Base-by-base conservation (phyloP, 1,140 invertebrate genomes). In the Lepeophtheirus salmonis region DNA sequence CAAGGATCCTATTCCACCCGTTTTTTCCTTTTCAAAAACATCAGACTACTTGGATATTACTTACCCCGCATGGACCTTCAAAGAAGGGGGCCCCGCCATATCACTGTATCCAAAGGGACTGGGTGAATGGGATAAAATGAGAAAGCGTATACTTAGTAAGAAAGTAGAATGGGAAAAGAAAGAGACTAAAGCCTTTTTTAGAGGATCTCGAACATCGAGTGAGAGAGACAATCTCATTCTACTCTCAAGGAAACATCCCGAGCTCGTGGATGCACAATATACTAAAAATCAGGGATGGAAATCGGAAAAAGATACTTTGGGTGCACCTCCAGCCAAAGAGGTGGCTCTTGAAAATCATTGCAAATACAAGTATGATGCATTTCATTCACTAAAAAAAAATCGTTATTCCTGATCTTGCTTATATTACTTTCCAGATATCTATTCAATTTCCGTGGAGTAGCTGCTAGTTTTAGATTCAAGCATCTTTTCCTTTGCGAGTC, bases 211-310 rank as follows among this genome's bases (percentile, higher is more conserved):
- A 65, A 97, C 92, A 6, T 89, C 81, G 67, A 75, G 79, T 18
- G 89, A 97, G 70, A 74, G 92, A 63, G 92, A 97, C 74, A 77
- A 84, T 51, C 73, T 97, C n/a, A 74, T 97, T 59, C 71, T 89
- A 48, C 71, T 97, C 1, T 91, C 89, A 25, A 75, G 90, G 62
- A 77, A 77, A 49, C 62, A 71, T 18, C 65, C 65, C 6, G 74
- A 87, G 1, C 68, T 96, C 48, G 81, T 89, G 17, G 86, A 95
- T 76, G 92, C 91, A 6, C 78, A 86, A 63, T 97, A 95, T 70
- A 97, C 92, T 0, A 96, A 94, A 72, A 97, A 97, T 75, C 92
- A 97, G 76, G 91, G 91, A 0, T 97, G 91, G 91, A 94, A 89
- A 71, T 95, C 90, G 24, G 80, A 87, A 65, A 77, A 78, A 62